These are phyloP conservation scores for Limenitis camilla DNA, from an alignment of 2,888 invertebrate species.

Conservation along the genomic window DNA sequence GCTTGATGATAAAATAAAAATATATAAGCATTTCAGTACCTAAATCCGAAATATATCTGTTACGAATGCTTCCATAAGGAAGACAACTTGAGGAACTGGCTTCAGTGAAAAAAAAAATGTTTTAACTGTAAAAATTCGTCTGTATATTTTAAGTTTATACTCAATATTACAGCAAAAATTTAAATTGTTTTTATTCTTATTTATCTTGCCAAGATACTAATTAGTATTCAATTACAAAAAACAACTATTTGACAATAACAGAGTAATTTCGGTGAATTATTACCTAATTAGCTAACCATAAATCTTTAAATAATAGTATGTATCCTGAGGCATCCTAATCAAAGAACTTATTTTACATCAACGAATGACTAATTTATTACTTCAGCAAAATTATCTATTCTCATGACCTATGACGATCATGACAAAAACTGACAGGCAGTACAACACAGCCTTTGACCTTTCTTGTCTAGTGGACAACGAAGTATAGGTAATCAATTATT, in stretches of 20 bases:
- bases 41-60: background rate
- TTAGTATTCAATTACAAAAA: background rate
- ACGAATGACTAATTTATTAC: constrained; percentile 1
- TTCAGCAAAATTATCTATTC: constrained; percentile 6
- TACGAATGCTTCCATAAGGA: background rate
- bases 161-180: too few species aligned
- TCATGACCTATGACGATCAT: constrained; percentile 34
- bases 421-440: constrained; percentile 46
- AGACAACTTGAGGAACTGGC: too few species aligned
- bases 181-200: too few species aligned
- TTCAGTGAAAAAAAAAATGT: too few species aligned
- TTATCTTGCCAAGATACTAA: too few species aligned
- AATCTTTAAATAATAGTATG: constrained; percentile 3
- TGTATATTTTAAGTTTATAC: too few species aligned
- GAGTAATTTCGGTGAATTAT: background rate
- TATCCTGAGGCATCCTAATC: background rate
- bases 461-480: constrained; percentile 43
- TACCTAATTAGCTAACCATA: constrained; percentile 2
- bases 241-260: background rate
- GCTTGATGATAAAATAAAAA: background rate
- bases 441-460: constrained; percentile 51
- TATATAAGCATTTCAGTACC: background rate
- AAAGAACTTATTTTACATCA: background rate
- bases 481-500: constrained; percentile 42
- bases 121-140: too few species aligned